Conservation (phyloP, 1,140 invertebrate genomes). For the Centruroides sculpturatus region DNA sequence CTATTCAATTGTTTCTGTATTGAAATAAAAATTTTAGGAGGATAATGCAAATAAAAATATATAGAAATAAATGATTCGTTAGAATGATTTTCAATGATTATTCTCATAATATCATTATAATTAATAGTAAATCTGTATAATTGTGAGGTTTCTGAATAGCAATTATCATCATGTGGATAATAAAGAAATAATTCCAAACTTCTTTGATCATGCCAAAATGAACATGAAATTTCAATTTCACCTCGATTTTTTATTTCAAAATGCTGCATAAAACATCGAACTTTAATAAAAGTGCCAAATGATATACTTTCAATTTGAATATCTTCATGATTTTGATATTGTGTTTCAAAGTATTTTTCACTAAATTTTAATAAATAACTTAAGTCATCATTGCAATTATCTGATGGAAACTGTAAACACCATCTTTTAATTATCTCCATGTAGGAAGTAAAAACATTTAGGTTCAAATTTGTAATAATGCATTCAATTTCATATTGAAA, state of each 20-base stretch:
- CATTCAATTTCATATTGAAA: no score
- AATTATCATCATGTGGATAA: not conserved
- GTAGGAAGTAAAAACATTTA: no score
- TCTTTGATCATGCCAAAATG: conserved; percentile 6
- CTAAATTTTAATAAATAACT: no score
- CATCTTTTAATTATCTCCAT: no score
- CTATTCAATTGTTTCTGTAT: not conserved
- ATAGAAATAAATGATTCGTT: not conserved
- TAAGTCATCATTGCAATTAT: no score
- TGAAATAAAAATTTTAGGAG: conserved; percentile 1
- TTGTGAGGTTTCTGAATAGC: not conserved
- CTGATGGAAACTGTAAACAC: no score
- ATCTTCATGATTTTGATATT: no score
- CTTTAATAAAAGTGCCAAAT: conserved; percentile 8
- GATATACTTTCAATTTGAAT: not conserved
- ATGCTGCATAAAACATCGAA: conserved; percentile 2
- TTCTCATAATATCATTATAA: conserved; percentile 5
- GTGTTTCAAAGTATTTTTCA: no score
- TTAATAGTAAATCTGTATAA: conserved; percentile 2
- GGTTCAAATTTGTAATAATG: no score
- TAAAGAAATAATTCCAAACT: conserved; percentile 6
- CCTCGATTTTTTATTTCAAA: not conserved
- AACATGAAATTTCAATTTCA: conserved; percentile 2
- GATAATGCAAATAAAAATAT: conserved; percentile 8
- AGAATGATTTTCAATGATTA: conserved; percentile 2